Conservation (phyloP, 2,113 vertebrate genomes). For the Hippoglossus stenolepis region DNA sequence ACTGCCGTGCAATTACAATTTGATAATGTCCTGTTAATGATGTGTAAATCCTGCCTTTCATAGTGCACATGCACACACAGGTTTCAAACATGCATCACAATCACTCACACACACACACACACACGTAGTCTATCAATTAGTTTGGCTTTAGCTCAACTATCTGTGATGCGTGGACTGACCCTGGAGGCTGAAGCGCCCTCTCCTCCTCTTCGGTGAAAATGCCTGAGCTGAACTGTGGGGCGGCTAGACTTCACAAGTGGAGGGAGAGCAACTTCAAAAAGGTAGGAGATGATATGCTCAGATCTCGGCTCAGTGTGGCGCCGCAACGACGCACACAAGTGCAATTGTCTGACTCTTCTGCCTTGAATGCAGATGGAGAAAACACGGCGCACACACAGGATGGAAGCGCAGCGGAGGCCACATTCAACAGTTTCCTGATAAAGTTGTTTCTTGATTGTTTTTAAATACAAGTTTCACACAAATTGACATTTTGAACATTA, state of each 20-base stretch:
- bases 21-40: conserved; percentile 25
- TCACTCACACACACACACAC: not conserved
- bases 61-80: not conserved
- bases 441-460: no score
- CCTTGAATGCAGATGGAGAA: not conserved
- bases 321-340: conserved; percentile 16
- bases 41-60: conserved; percentile 2
- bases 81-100: conserved; percentile 8
- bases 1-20: conserved; percentile 21
- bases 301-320: conserved; percentile 50
- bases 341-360: not conserved
- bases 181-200: conserved; percentile 44
- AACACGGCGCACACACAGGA: no score
- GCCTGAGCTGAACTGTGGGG: conserved; percentile 27
- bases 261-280: conserved; percentile 67
- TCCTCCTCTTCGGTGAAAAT: conserved; percentile 42
- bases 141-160: conserved; percentile 55
- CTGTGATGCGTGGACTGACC: conserved; percentile 54
- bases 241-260: conserved; percentile 46
- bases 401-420: no score
- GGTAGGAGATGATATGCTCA: conserved; percentile 61
- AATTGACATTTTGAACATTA: no score
- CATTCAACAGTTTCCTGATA: no score
- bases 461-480: no score
- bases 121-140: conserved; percentile 38